Evolutionary conservation across 1,140 invertebrate species (phyloP).

Genomic region (Hermetia illucens): DNA sequence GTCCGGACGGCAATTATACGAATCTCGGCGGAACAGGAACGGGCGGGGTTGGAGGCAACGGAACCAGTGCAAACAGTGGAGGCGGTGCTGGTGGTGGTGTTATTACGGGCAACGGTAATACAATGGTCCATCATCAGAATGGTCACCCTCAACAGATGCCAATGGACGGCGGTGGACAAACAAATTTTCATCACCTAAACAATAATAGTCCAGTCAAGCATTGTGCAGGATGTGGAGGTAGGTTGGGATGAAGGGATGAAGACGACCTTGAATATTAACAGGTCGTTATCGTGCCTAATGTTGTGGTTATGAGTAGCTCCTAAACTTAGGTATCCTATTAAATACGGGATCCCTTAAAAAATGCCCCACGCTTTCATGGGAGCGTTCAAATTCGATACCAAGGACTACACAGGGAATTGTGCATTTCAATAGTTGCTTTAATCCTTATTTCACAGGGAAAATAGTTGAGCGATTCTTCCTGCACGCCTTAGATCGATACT

Average conservation of each 20-base stretch:
- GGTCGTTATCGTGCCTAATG: too few relatives aligned
- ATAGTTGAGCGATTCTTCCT: neutral
- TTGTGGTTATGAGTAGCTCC: too few relatives aligned
- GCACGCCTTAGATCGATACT: conserved; percentile 72
- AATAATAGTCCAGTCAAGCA: conserved; percentile 40
- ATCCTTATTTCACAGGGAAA: neutral
- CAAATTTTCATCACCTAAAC: conserved; percentile 26
- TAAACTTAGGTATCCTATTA: too few relatives aligned
- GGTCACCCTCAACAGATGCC: conserved; percentile 11
- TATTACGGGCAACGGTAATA: neutral
- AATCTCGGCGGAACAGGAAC: conserved; percentile 9
- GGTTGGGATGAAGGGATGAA: too few relatives aligned
- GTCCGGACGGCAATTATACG: conserved; percentile 37
- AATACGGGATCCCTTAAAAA: too few relatives aligned
- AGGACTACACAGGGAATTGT: too few relatives aligned
- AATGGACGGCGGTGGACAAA: conserved; percentile 7
- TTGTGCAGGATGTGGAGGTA: conserved; percentile 39
- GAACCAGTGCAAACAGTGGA: neutral
- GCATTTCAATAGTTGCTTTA: neutral
- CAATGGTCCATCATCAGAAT: conserved; percentile 8
- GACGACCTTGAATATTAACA: too few relatives aligned
- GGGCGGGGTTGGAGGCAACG: neutral
- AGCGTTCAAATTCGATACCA: too few relatives aligned
- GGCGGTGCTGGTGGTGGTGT: neutral
- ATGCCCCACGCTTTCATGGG: too few relatives aligned